Evolutionary conservation across 2,113 vertebrate species (phyloP).

Genomic region (Penelope pileata): DNA sequence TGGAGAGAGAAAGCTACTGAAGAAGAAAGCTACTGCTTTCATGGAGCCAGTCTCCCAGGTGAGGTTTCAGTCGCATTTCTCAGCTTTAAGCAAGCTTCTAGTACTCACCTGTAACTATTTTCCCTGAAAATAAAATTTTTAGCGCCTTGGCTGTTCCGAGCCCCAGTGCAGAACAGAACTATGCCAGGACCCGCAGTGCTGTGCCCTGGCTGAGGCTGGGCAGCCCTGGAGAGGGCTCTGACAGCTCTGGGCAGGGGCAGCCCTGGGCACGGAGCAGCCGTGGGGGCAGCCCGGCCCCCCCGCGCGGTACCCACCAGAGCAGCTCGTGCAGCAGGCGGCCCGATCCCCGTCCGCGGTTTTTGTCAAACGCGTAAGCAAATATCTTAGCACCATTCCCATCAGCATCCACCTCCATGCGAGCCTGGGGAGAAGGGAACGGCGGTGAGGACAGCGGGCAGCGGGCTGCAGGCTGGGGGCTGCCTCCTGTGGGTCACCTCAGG

Average conservation of each 20-base stretch:
- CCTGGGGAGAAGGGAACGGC: constrained; percentile 71
- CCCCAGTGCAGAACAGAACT: background rate
- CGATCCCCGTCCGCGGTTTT: constrained; percentile 91
- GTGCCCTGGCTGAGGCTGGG: background rate
- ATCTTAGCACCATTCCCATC: constrained; percentile 98
- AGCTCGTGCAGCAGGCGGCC: constrained; percentile 94
- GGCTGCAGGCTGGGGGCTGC: no score
- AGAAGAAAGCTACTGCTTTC: no score
- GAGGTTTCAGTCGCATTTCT: background rate
- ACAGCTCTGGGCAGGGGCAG: background rate
- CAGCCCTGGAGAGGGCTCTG: background rate
- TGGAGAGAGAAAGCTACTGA: no score
- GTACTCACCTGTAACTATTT: background rate
- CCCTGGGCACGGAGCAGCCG: no score
- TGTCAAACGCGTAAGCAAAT: constrained; percentile 97
- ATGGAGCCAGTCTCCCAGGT: background rate
- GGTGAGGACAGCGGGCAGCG: background rate
- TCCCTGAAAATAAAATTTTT: accelerated
- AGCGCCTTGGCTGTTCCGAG: background rate
- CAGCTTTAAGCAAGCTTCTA: background rate
- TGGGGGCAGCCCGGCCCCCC: no score
- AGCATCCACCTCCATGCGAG: constrained; percentile 97
- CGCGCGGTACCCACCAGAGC: constrained; percentile 86
- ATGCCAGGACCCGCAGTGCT: accelerated
- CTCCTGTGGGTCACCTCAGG: no score